phyloP scores from a whole-genome alignment of 2,113 vertebrate species.

The Cyprinodon brontotheroides region DNA sequence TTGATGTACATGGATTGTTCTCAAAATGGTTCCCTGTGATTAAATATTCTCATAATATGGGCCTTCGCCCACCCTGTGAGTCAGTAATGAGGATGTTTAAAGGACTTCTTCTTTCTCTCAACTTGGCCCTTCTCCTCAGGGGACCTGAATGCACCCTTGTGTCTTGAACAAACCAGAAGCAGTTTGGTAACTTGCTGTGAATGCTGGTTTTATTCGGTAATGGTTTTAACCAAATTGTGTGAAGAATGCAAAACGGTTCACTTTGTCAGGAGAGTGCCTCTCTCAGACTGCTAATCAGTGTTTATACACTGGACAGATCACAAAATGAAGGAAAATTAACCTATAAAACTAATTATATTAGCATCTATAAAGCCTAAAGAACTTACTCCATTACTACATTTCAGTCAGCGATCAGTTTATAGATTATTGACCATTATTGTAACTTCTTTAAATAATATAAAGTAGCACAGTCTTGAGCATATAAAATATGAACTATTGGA shows the following conservation, averaged over 20 bases:
- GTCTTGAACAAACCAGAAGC: conserved; percentile 48
- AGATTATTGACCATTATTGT: background rate
- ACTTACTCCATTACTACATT: background rate
- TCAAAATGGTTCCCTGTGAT: background rate
- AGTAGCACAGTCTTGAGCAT: background rate
- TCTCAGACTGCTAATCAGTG: conserved; percentile 51
- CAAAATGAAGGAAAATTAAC: background rate
- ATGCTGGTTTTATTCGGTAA: conserved; percentile 59
- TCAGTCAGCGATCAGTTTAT: background rate
- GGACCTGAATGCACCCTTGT: conserved; percentile 77
- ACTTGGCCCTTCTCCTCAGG: conserved; percentile 57
- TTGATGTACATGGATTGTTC: conserved; percentile 3
- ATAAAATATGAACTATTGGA: background rate
- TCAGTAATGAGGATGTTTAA: conserved; percentile 20
- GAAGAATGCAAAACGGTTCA: conserved; percentile 50
- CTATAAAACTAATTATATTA: too few relatives aligned
- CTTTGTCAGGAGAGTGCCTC: conserved; percentile 38
- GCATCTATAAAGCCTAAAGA: background rate
- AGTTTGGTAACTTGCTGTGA: conserved; percentile 71
- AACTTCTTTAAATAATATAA: background rate
- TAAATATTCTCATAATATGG: conserved; percentile 6
- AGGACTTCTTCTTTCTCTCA: conserved; percentile 46
- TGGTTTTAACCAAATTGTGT: conserved; percentile 62
- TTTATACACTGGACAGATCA: conserved; percentile 19
- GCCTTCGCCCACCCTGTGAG: conserved; percentile 11